These are phyloP conservation scores for Tetranychus urticae DNA, from an alignment of 1,140 invertebrate genomes.

Conservation along the genomic window DNA sequence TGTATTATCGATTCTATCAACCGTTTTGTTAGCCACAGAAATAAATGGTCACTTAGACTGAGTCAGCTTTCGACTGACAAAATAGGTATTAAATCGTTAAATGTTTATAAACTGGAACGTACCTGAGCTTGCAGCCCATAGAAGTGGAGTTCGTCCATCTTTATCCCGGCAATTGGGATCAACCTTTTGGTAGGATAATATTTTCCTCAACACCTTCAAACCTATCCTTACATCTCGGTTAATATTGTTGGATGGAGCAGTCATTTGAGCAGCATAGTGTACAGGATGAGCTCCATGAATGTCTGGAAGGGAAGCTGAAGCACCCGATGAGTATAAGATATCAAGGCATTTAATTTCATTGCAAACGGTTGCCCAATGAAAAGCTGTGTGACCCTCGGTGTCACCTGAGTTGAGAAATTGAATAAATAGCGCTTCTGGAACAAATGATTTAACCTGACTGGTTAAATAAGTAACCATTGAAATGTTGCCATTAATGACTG, in stretches of 20 bases:
- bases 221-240: slow-evolving; percentile 22
- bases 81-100: neutral
- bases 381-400: slow-evolving; percentile 77
- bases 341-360: slow-evolving; percentile 65
- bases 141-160: slow-evolving; percentile 68
- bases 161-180: slow-evolving; percentile 61
- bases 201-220: slow-evolving; percentile 12
- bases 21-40: too few relatives aligned
- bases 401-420: slow-evolving; percentile 26
- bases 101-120: slow-evolving; percentile 3
- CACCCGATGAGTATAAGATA: slow-evolving; percentile 53
- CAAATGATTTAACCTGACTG: neutral
- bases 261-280: slow-evolving; percentile 92
- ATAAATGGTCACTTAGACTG: too few relatives aligned
- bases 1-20: too few relatives aligned
- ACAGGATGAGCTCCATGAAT: slow-evolving; percentile 79
- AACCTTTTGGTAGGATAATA: slow-evolving; percentile 26
- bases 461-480: slow-evolving; percentile 47
- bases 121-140: slow-evolving; percentile 92
- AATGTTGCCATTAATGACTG: slow-evolving; percentile 59
- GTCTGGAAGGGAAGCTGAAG: slow-evolving; percentile 58
- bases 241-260: slow-evolving; percentile 45
- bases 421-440: neutral
- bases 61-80: neutral
- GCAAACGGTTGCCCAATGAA: slow-evolving; percentile 96